Evolutionary conservation across 2,113 vertebrate genomes (phyloP), one percentile per base, ranked within the genome.

Genomic region (Copsychus sechellarum): DNA sequence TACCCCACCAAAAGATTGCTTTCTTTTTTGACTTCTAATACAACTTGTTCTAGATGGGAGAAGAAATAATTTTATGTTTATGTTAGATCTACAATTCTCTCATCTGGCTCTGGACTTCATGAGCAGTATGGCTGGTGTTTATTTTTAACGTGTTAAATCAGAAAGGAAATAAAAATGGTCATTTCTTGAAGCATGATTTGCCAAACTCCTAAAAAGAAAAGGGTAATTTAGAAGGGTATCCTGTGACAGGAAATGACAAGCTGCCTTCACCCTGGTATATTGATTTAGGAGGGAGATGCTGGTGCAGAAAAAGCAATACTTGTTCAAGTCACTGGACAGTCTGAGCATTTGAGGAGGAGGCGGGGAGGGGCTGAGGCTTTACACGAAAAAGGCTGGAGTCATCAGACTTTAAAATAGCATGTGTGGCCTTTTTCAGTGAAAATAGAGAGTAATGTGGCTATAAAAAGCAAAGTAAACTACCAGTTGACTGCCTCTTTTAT

Each of bases 321-420:
- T 98, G 97, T 94, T 95, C 65, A 77, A 97, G 95, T 67, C 92
- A 96, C 96, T 72, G 87, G 97, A 92, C 96, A 96, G 97, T 58
- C 85, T 95, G 95, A 97, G 97, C 93, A 96, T 97, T 81, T 82
- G 95, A 71, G 92, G 88, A 95, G 92, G 62, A 90, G 74, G 56
- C 54, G 93, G 96, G 97, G 97, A 98, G 97, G 93, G 96, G 91
- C 86, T 92, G 78, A 88, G 78, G 81, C 80, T 94, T 95, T 92
- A 57, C 73, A 77, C 95, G 86, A 51, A 97, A 98, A 98, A 82
- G 82, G 84, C 95, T 89, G 70, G 96, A 98, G 96, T 97, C 98
- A 98, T 98, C 95, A 96, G 84, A 48, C 96, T 98, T 97, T 96
- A 90, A 97, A 98, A 98, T 97, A 98, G 97, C 95, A 86, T 91